phyloP scores from a whole-genome alignment of 2,113 vertebrate genomes.

The Nesoenas mayeri region DNA sequence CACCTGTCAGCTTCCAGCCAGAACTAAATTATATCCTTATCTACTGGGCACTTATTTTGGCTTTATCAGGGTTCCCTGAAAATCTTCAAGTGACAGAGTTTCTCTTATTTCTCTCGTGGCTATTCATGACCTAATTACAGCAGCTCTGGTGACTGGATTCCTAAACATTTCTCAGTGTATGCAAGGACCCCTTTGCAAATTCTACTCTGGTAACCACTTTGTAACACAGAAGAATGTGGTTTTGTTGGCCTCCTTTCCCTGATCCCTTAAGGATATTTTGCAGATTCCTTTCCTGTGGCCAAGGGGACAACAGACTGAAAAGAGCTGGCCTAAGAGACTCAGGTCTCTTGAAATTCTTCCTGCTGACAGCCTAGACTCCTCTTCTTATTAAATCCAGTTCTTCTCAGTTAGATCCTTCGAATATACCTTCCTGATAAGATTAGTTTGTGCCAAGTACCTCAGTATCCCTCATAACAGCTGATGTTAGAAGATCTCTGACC shows the following conservation, averaged over 20 bases:
- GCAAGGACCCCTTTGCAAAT: neutral
- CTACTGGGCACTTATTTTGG: neutral
- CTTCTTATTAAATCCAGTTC: neutral
- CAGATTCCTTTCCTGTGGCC: slow-evolving; percentile 18
- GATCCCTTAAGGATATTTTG: neutral
- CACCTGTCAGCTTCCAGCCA: neutral
- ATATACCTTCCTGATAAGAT: neutral
- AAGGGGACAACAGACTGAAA: slow-evolving; percentile 20
- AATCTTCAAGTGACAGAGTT: neutral
- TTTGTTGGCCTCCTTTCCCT: slow-evolving; percentile 15
- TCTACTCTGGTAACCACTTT: slow-evolving; percentile 32
- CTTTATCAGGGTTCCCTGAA: neutral
- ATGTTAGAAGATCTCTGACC: neutral
- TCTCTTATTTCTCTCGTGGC: neutral
- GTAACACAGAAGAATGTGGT: slow-evolving; percentile 20
- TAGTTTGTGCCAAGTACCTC: neutral
- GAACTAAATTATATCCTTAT: neutral
- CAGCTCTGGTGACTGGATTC: neutral
- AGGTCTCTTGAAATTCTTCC: neutral
- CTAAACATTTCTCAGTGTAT: neutral
- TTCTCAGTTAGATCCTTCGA: neutral
- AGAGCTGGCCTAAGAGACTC: neutral
- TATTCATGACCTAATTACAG: neutral
- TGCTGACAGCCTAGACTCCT: neutral
- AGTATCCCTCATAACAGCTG: rapidly evolving